A percentile compares a stretch with the other conserved stretches of the same genome.
phyloP scores from a whole-genome alignment of 2,113 vertebrate genomes.

The Quiscalus mexicanus region DNA sequence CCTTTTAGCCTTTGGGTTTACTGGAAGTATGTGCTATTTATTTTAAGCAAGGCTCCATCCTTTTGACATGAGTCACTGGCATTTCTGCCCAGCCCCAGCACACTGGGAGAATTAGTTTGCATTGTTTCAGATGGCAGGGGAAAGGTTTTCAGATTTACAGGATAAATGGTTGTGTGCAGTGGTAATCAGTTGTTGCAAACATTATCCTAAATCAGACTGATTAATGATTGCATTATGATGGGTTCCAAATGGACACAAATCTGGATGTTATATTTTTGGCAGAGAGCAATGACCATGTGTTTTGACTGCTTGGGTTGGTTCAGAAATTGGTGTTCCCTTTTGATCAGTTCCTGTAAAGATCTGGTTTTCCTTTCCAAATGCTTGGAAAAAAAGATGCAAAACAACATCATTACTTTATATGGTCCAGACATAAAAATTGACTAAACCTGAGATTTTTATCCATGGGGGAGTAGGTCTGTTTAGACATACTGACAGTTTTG shows the following conservation, averaged over 20 bases:
- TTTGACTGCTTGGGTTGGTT: constrained; percentile 21
- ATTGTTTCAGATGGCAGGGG: constrained; percentile 28
- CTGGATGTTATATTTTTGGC: constrained; percentile 1
- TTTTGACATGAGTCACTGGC: background rate
- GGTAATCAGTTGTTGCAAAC: constrained; percentile 29
- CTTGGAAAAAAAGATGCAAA: background rate
- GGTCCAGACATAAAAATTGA: background rate
- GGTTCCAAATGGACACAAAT: constrained; percentile 14
- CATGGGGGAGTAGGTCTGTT: background rate
- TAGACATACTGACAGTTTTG: background rate
- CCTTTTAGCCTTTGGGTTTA: background rate
- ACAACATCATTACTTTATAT: background rate
- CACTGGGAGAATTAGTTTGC: background rate
- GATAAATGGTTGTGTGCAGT: background rate
- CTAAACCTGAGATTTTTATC: background rate
- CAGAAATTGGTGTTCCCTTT: background rate
- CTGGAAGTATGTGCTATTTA: background rate
- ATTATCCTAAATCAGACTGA: constrained; percentile 37
- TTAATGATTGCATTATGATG: constrained; percentile 21
- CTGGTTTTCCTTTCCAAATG: background rate
- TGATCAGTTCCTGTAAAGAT: background rate
- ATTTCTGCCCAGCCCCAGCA: background rate
- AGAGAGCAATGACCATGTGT: background rate
- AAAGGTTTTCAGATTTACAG: constrained; percentile 23
- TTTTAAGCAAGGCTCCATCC: background rate